phyloP scores from a whole-genome alignment of 2,797 vertebrate genomes.

The Tachyglossus aculeatus region DNA sequence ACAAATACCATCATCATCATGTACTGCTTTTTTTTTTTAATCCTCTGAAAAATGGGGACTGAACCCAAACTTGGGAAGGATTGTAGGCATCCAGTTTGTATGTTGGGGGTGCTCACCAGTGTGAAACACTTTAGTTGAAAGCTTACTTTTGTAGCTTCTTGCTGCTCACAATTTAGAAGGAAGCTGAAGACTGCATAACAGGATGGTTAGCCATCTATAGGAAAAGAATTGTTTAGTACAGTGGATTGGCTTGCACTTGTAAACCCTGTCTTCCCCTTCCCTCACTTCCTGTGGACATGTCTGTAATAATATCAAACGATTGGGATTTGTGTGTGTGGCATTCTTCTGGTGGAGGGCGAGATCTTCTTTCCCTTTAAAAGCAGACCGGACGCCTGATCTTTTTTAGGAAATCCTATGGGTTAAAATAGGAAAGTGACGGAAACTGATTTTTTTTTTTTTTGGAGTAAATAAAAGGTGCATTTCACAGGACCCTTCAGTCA shows the following conservation, averaged over 20 bases:
- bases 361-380: conserved; percentile 48
- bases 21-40: no score
- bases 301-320: conserved; percentile 2
- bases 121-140: conserved; percentile 49
- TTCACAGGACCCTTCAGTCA: conserved; percentile 34
- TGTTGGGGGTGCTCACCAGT: no score
- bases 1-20: no score
- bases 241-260: conserved; percentile 49
- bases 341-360: conserved; percentile 39
- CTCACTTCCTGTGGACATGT: conserved; percentile 59
- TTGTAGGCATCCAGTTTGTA: no score
- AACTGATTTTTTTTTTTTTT: conserved; percentile 33
- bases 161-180: conserved; percentile 63
- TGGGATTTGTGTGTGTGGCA: conserved; percentile 55
- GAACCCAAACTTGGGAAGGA: no score
- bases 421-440: conserved; percentile 48
- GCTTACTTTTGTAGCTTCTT: conserved; percentile 60
- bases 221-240: conserved; percentile 59
- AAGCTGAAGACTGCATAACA: conserved; percentile 58
- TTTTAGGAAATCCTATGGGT: conserved; percentile 40
- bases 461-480: conserved; percentile 30
- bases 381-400: conserved; percentile 60
- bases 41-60: no score
- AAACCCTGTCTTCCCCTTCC: conserved; percentile 32
- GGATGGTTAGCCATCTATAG: conserved; percentile 65